Evolutionary conservation across 53 echinoderm and acorn worm species (phyloP).

Genomic region (Glandiceps talaboti): DNA sequence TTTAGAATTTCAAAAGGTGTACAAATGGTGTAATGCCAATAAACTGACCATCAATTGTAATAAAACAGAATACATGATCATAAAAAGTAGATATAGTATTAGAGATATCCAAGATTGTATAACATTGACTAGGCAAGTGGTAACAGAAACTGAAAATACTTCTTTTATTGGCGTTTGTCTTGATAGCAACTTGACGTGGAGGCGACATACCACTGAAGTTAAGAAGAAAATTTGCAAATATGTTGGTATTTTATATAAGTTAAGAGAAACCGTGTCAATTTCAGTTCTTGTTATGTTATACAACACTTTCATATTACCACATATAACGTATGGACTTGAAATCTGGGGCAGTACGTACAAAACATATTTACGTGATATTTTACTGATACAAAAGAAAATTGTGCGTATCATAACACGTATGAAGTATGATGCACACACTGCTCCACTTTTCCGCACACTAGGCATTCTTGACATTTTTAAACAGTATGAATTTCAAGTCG

Average conservation of each 20-base stretch:
- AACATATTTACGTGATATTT: not conserved
- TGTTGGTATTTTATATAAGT: not conserved
- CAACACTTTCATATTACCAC: not conserved
- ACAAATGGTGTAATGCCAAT: not conserved
- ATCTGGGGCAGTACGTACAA: not conserved
- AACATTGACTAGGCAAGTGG: not conserved
- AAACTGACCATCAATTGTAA: not conserved
- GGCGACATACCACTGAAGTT: not conserved
- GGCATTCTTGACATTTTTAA: not conserved
- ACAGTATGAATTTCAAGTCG: not conserved
- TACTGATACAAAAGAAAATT: not conserved
- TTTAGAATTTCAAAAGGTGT: not conserved
- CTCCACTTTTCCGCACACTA: not conserved
- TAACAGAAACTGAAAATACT: not conserved
- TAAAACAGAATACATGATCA: not conserved
- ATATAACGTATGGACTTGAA: not conserved
- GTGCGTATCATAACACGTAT: not conserved
- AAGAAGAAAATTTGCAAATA: not conserved
- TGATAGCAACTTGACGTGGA: not conserved
- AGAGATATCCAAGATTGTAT: not conserved
- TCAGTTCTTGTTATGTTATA: not conserved
- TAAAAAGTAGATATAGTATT: not conserved
- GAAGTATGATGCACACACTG: not conserved
- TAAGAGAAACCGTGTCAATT: not conserved
- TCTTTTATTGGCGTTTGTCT: not conserved